Evolutionary conservation across 2,797 vertebrate species (phyloP).

Genomic region (Loris lydekkerianus): DNA sequence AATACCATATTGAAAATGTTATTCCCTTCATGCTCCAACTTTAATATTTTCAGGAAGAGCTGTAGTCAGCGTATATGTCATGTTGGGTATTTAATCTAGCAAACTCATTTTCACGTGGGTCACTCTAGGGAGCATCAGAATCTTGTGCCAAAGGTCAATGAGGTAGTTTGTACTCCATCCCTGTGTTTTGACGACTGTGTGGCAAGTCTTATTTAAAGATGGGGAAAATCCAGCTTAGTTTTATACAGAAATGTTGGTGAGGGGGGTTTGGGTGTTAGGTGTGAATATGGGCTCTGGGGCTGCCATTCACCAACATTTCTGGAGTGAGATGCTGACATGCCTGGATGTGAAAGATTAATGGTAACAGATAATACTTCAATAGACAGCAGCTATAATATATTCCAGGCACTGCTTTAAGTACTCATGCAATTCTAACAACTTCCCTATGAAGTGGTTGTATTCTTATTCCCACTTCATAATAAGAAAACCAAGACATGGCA

Average conservation of each 20-base stretch:
- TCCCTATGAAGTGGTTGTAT: neutral
- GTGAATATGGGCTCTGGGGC: neutral
- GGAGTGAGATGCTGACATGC: neutral
- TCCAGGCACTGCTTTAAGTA: neutral
- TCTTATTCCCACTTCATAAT: neutral
- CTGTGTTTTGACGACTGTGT: neutral
- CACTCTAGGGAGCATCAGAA: neutral
- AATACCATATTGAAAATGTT: conserved; percentile 22
- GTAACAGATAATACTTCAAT: neutral
- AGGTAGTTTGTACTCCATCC: neutral
- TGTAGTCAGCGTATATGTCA: conserved; percentile 27
- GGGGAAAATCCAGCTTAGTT: neutral
- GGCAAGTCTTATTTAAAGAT: neutral
- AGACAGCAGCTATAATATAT: neutral
- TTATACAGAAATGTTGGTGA: neutral
- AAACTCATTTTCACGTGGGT: neutral
- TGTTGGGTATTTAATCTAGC: conserved; percentile 10
- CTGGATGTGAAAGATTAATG: neutral
- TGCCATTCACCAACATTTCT: neutral
- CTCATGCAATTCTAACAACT: neutral
- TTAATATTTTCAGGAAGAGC: conserved; percentile 60
- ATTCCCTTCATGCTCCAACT: neutral
- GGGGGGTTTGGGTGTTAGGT: neutral
- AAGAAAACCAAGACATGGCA: neutral
- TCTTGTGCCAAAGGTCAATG: neutral